Evolutionary conservation across 2,888 invertebrate genomes (phyloP), one percentile per base, ranked within the genome.

Genomic region (Lasioglossum malachurum): DNA sequence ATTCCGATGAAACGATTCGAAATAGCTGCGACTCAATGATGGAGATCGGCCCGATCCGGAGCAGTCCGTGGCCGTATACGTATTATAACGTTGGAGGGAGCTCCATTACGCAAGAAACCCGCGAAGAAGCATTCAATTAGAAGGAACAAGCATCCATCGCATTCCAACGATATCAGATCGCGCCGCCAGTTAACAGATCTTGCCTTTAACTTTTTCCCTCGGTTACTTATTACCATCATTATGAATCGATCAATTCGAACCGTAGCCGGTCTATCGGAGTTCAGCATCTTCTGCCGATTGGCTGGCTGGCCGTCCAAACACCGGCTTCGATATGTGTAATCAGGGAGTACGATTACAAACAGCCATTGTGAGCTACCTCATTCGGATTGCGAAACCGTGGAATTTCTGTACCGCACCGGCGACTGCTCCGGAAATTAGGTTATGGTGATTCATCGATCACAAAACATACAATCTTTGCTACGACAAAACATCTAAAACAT

Each of bases 1-100:
- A 67, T 53, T 76, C 75, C 10, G 72, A 75, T 35, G 75, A 84
- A 79, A 79, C 76, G 41, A 76, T 80, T 44, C 41, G 49, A 80
- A 44, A 78, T 84, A 83, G 67, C 53, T 74, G 3, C 38, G 44
- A 72, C 27, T 53, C 60, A 31, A 69, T 41, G 76, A 77, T 19
- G 57, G 57, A 49, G 44, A 87, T 86, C 74, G 78, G 60, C 31
- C 23, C 19, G 35, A 60, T 64, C 78, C 57, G 44, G 31, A 46
- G 27, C 16, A 49, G 46, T 23, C 57, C 16, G 41, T 73, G 64
- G 31, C 31, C 31, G 27, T 31, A 16, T 16, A 31, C 16, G 16
- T 64, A 0, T 38, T 27, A n/a, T 53, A n/a, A 19, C n/a, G n/a
- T 10, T 44, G 53, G 64, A 23, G 46, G 60, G 16, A 60, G 16